Percentiles rank a stretch among this genome's conserved stretches.
These are phyloP conservation scores for Spialia ferax DNA, from an alignment of 2,888 invertebrate species.

Conservation along the genomic window DNA sequence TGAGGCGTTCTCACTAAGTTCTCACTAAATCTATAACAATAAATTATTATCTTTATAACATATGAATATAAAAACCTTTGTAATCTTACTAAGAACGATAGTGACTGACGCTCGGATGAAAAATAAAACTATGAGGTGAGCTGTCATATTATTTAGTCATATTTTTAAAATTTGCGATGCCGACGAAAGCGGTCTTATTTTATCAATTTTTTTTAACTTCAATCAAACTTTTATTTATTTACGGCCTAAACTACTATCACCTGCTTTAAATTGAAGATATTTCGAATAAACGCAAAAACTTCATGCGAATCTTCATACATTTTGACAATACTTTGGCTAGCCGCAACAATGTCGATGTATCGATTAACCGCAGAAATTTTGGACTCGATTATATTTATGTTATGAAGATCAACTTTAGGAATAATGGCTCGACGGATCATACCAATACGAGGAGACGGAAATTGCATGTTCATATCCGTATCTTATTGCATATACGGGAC, in stretches of 20 bases:
- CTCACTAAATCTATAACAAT: too few relatives aligned
- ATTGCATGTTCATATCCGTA: conserved; percentile 75
- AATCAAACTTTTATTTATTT: conserved; percentile 11
- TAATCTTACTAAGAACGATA: too few relatives aligned
- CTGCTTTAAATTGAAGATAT: background rate
- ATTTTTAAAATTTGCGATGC: conserved; percentile 12
- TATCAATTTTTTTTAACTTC: too few relatives aligned
- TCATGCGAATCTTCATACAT: background rate
- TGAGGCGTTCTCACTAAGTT: too few relatives aligned
- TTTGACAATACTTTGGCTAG: background rate
- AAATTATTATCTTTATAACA: too few relatives aligned
- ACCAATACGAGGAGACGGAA: conserved; percentile 74
- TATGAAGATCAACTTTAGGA: conserved; percentile 13
- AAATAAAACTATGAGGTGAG: conserved; percentile 29
- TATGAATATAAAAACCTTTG: background rate
- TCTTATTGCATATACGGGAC: conserved; percentile 70
- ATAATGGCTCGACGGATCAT: conserved; percentile 65
- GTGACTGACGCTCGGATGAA: background rate
- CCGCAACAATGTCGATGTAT: background rate
- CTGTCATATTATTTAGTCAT: too few relatives aligned
- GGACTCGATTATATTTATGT: conserved; percentile 14
- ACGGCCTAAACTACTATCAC: conserved; percentile 2
- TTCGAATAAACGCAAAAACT: background rate
- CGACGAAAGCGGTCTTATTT: conserved; percentile 15
- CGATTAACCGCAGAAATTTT: background rate